A percentile compares a stretch with the other conserved stretches of the same genome.
Evolutionary conservation across 1,140 invertebrate species (phyloP).

Genomic region (Caenorhabditis brenneri): DNA sequence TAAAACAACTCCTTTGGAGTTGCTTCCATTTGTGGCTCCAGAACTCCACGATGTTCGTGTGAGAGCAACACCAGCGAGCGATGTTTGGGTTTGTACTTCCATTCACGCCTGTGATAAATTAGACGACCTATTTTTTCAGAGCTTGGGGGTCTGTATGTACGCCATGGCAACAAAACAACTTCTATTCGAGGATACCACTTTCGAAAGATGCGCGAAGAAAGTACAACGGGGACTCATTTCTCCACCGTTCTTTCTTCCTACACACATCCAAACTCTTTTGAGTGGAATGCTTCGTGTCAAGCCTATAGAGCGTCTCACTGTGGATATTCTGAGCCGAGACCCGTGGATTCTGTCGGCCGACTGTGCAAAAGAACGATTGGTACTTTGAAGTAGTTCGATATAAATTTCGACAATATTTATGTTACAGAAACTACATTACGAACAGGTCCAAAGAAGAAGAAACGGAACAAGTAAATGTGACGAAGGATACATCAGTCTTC

Average conservation of each 20-base stretch:
- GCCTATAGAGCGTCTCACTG: background rate
- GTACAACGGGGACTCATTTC: background rate
- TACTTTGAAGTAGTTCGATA: no score
- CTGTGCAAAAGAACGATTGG: no score
- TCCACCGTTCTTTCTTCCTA: background rate
- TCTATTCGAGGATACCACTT: background rate
- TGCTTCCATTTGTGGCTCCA: slow-evolving; percentile 36
- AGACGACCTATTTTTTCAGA: slow-evolving; percentile 1
- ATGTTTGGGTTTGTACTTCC: slow-evolving; percentile 27
- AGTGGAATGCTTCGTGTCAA: background rate
- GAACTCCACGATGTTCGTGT: background rate
- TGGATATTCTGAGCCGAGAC: background rate
- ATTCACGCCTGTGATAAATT: background rate
- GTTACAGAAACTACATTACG: no score
- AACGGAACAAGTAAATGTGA: no score
- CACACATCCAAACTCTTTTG: background rate
- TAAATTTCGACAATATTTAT: no score
- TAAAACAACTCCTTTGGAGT: background rate
- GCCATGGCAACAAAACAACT: background rate
- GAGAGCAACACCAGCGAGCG: background rate
- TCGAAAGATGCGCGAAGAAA: background rate
- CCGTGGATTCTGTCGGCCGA: background rate
- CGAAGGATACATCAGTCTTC: background rate
- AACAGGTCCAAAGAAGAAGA: no score
- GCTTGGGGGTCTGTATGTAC: slow-evolving; percentile 31